These are phyloP conservation scores for Melanotaenia nigrans DNA, from an alignment of 2,797 vertebrate species.

Conservation along the genomic window DNA sequence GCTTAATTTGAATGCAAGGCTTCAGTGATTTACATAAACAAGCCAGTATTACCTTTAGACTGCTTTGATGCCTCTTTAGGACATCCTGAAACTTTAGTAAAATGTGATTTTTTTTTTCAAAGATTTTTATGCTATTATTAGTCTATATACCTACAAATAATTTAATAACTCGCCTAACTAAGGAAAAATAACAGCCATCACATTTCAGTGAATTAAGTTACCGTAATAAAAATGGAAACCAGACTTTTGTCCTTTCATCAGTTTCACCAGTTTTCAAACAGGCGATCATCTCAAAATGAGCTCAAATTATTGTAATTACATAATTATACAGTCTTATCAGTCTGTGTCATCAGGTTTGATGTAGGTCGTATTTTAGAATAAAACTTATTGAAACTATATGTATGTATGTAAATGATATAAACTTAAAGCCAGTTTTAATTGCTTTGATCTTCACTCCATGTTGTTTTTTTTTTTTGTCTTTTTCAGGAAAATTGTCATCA, in stretches of 20 bases:
- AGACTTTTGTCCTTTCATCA: neutral
- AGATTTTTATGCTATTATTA: neutral
- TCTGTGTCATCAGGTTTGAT: neutral
- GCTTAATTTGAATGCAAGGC: neutral
- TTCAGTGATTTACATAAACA: neutral
- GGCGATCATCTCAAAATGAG: neutral
- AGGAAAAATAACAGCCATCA: neutral
- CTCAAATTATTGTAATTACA: neutral
- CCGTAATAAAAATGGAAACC: neutral
- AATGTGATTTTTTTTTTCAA: too few species aligned
- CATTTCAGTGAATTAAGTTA: neutral
- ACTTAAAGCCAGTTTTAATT: neutral
- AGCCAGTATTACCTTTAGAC: neutral
- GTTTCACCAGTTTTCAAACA: neutral
- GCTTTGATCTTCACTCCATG: constrained; percentile 1
- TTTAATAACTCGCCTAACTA: neutral
- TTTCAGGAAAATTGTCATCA: constrained; percentile 95
- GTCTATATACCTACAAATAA: neutral
- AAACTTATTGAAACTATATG: neutral
- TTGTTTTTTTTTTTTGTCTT: constrained; percentile 28
- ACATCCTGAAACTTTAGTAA: too few species aligned
- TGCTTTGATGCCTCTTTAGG: neutral
- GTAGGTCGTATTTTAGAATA: neutral
- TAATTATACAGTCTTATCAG: neutral
- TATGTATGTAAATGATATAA: neutral